Percentiles rank a stretch among this genome's conserved stretches.
Conservation (phyloP, 2,113 vertebrate genomes). For the Protomyctophum bolini region DNA sequence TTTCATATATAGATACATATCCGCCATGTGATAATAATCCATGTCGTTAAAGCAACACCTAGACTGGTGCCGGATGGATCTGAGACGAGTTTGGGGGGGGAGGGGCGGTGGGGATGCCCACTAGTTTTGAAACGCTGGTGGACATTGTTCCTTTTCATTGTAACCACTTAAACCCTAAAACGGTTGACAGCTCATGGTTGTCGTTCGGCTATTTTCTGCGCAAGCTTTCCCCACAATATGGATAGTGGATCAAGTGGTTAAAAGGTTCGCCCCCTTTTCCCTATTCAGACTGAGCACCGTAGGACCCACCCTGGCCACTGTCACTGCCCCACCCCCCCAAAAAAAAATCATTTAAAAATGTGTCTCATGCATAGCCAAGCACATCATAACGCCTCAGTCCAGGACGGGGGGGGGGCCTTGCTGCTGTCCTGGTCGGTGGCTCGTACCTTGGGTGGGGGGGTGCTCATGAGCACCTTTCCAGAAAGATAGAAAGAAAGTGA, state of each 20-base stretch:
- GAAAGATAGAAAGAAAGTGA: slow-evolving; percentile 13
- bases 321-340: slow-evolving; percentile 10
- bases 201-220: too few relatives aligned
- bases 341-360: slow-evolving; percentile 62
- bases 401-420: slow-evolving; percentile 46
- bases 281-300: not conserved
- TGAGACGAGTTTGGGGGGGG: slow-evolving; percentile 35
- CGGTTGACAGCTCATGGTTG: too few relatives aligned
- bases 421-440: slow-evolving; percentile 24
- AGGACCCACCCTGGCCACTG: too few relatives aligned
- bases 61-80: slow-evolving; percentile 29
- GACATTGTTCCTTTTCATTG: slow-evolving; percentile 56
- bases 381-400: slow-evolving; percentile 62
- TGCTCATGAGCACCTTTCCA: slow-evolving; percentile 61
- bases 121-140: slow-evolving; percentile 41
- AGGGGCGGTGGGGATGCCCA: slow-evolving; percentile 29
- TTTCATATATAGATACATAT: slow-evolving; percentile 72
- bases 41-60: slow-evolving; percentile 51
- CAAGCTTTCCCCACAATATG: too few relatives aligned
- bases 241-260: slow-evolving; percentile 23
- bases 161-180: too few relatives aligned
- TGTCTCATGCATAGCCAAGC: slow-evolving; percentile 79
- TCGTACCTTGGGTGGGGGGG: slow-evolving; percentile 54
- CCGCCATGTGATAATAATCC: slow-evolving; percentile 65
- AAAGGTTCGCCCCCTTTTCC: slow-evolving; percentile 44